Evolutionary conservation across 1,140 invertebrate genomes (phyloP).

Genomic region (Sitodiplosis mosellana): DNA sequence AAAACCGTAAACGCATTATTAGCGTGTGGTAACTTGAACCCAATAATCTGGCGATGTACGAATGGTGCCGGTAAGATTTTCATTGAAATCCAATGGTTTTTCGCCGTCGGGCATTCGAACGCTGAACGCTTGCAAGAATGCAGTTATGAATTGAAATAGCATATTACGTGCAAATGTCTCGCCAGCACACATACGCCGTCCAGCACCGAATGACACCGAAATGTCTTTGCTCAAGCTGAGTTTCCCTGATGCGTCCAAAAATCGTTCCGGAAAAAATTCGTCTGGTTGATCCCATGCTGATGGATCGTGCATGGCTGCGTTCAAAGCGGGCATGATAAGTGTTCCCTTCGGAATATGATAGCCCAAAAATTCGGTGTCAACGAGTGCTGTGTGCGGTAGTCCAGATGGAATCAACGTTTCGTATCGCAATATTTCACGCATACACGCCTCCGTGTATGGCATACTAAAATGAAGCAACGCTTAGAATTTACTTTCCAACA

Average conservation of each 20-base stretch:
- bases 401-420: slow-evolving; percentile 34
- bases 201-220: slow-evolving; percentile 37
- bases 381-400: slow-evolving; percentile 29
- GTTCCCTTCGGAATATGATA: slow-evolving; percentile 32
- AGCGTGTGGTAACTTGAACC: too few relatives aligned
- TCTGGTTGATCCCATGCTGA: slow-evolving; percentile 48
- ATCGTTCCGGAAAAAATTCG: slow-evolving; percentile 46
- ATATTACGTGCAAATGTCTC: slow-evolving; percentile 49
- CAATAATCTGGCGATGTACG: too few relatives aligned
- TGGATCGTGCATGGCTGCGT: slow-evolving; percentile 32
- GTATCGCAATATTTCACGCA: slow-evolving; percentile 35
- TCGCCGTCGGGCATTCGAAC: slow-evolving; percentile 21
- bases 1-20: too few relatives aligned
- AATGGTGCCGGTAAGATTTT: too few relatives aligned
- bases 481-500: not conserved
- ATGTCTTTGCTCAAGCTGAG: slow-evolving; percentile 20
- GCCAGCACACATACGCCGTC: slow-evolving; percentile 43
- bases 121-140: slow-evolving; percentile 43
- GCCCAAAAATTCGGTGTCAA: slow-evolving; percentile 24
- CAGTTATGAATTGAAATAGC: slow-evolving; percentile 41
- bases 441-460: slow-evolving; percentile 35
- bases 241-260: slow-evolving; percentile 14
- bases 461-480: slow-evolving; percentile 10
- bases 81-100: too few relatives aligned
- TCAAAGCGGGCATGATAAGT: slow-evolving; percentile 30